These are phyloP conservation scores for Cyanistes caeruleus DNA, from an alignment of 2,113 vertebrate species.

Conservation along the genomic window DNA sequence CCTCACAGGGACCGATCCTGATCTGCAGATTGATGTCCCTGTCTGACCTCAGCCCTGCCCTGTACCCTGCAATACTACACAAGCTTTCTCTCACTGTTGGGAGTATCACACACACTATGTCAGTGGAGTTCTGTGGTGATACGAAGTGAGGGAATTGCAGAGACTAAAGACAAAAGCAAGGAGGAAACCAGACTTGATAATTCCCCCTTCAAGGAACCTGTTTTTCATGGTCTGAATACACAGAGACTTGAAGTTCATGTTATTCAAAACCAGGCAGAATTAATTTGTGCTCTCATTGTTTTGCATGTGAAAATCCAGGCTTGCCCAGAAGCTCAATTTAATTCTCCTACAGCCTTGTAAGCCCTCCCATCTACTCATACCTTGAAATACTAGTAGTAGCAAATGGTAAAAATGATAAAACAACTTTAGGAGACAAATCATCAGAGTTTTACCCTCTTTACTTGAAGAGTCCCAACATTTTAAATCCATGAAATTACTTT, in stretches of 20 bases:
- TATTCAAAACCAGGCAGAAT: not conserved
- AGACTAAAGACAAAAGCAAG: conserved; percentile 7
- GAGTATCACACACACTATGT: not conserved
- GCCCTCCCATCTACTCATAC: not conserved
- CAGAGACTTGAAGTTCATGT: conserved; percentile 8
- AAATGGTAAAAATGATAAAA: not conserved
- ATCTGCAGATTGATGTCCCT: not conserved
- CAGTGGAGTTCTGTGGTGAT: not conserved
- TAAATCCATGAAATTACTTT: not conserved
- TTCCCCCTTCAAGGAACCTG: conserved; percentile 28
- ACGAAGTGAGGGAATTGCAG: not conserved
- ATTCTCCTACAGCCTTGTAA: not conserved
- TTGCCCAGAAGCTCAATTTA: not conserved
- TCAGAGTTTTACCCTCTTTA: not conserved
- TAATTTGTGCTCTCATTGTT: not conserved
- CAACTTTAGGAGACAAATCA: not conserved
- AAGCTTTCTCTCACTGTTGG: not conserved
- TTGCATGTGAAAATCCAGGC: conserved; percentile 26
- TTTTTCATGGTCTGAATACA: conserved; percentile 13
- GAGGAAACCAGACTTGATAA: conserved; percentile 18
- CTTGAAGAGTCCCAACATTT: not conserved
- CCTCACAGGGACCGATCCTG: not conserved
- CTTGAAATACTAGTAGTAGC: not conserved
- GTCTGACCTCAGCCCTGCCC: not conserved
- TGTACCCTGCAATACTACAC: not conserved